phyloP scores from a whole-genome alignment of 1,140 invertebrate genomes.

The Lepidostoma basale region DNA sequence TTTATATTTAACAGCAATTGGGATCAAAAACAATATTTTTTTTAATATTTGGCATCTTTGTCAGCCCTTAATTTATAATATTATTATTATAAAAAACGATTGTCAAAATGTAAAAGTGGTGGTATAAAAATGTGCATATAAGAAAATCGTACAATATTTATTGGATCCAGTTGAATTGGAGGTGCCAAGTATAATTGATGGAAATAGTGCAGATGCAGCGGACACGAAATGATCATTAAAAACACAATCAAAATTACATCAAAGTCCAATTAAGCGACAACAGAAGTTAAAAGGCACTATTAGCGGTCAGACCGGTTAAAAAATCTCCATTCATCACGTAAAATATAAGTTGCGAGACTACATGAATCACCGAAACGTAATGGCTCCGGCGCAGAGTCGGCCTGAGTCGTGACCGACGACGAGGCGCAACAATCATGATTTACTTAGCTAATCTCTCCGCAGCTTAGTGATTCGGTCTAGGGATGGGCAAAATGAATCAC shows the following conservation, averaged over 20 bases:
- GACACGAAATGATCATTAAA: background rate
- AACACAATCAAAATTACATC: background rate
- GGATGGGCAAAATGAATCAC: no score
- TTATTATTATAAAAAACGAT: no score
- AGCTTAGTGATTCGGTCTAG: constrained; percentile 9
- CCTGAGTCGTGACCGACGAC: background rate
- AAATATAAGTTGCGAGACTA: background rate
- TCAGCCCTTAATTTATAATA: no score
- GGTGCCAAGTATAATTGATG: no score
- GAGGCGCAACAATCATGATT: constrained; percentile 14
- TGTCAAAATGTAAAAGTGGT: no score
- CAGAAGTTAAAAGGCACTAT: background rate
- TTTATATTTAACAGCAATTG: no score
- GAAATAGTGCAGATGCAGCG: no score
- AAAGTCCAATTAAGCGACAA: background rate
- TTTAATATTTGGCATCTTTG: no score
- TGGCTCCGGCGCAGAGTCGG: background rate
- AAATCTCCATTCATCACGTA: background rate
- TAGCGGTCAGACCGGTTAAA: background rate
- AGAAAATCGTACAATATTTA: no score
- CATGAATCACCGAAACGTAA: constrained; percentile 15
- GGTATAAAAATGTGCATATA: no score
- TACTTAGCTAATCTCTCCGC: constrained; percentile 11
- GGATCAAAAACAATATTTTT: no score
- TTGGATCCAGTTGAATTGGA: no score